Conservation (phyloP, 2,113 vertebrate genomes). For the Cynoglossus semilaevis region DNA sequence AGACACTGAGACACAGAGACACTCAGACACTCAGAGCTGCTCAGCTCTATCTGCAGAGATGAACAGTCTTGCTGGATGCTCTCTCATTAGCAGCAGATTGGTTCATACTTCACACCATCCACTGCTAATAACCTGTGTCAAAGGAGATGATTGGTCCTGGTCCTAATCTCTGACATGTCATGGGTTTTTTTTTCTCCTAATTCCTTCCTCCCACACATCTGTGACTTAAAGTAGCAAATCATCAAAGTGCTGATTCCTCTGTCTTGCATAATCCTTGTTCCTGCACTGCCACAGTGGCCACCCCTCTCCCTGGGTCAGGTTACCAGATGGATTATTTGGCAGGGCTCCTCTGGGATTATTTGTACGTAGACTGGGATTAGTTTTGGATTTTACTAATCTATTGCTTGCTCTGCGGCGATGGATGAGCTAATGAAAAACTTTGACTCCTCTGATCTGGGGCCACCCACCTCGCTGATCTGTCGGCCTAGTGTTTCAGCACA, state of each 20-base stretch:
- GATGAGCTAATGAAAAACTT: constrained; percentile 66
- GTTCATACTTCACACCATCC: constrained; percentile 14
- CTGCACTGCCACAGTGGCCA: constrained; percentile 35
- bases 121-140: constrained; percentile 39
- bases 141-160: constrained; percentile 36
- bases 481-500: constrained; percentile 36
- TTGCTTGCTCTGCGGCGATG: constrained; percentile 55
- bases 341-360: constrained; percentile 67
- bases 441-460: constrained; percentile 39
- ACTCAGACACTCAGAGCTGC: background rate
- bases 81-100: constrained; percentile 24
- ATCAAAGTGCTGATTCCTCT: constrained; percentile 61
- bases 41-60: background rate
- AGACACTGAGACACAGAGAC: too few relatives aligned
- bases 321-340: constrained; percentile 58
- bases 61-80: background rate
- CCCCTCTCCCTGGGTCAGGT: constrained; percentile 48
- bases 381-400: constrained; percentile 61
- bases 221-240: constrained; percentile 51
- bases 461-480: constrained; percentile 34
- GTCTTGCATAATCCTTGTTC: constrained; percentile 50
- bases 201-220: constrained; percentile 49
- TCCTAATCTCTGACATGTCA: constrained; percentile 53
- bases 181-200: constrained; percentile 42
- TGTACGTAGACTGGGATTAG: constrained; percentile 58